Percentiles rank a stretch among this genome's conserved stretches.
Evolutionary conservation across 1,140 invertebrate genomes (phyloP).

Genomic region (Zaprionus ghesquierei): DNA sequence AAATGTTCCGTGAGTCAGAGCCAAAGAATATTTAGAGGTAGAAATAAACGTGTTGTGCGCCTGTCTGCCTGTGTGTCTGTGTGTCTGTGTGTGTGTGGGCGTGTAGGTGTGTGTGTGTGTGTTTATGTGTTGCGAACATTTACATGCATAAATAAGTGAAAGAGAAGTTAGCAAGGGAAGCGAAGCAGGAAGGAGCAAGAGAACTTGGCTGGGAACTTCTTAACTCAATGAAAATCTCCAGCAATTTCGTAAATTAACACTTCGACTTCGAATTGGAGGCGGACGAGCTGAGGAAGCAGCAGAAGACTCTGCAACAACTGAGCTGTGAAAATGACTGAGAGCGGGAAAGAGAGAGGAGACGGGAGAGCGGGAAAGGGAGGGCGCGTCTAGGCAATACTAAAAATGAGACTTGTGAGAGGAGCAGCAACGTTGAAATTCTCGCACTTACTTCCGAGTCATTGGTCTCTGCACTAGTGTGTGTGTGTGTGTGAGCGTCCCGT

Average conservation of each 20-base stretch:
- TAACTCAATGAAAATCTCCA: slow-evolving; percentile 78
- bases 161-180: not conserved
- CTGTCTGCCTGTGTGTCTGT: slow-evolving; percentile 5
- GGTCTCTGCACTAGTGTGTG: slow-evolving; percentile 18
- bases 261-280: slow-evolving; percentile 34
- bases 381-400: not conserved
- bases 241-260: slow-evolving; percentile 81
- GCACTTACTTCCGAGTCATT: slow-evolving; percentile 77
- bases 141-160: slow-evolving; percentile 74
- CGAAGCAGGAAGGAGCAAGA: not conserved
- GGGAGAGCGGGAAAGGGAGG: not conserved
- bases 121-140: slow-evolving; percentile 49
- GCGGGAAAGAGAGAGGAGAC: not conserved
- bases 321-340: slow-evolving; percentile 46
- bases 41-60: slow-evolving; percentile 42
- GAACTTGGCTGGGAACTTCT: slow-evolving; percentile 56
- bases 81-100: slow-evolving; percentile 5
- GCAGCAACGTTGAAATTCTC: slow-evolving; percentile 46
- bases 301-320: slow-evolving; percentile 18
- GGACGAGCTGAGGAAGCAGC: not conserved
- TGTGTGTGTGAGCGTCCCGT: slow-evolving; percentile 10
- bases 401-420: slow-evolving; percentile 6
- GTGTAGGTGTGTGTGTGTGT: slow-evolving; percentile 8
- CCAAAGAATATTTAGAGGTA: slow-evolving; percentile 54
- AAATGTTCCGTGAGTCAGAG: slow-evolving; percentile 42